Evolutionary conservation across 1,140 invertebrate genomes (phyloP).

Genomic region (Augochlora pura): DNA sequence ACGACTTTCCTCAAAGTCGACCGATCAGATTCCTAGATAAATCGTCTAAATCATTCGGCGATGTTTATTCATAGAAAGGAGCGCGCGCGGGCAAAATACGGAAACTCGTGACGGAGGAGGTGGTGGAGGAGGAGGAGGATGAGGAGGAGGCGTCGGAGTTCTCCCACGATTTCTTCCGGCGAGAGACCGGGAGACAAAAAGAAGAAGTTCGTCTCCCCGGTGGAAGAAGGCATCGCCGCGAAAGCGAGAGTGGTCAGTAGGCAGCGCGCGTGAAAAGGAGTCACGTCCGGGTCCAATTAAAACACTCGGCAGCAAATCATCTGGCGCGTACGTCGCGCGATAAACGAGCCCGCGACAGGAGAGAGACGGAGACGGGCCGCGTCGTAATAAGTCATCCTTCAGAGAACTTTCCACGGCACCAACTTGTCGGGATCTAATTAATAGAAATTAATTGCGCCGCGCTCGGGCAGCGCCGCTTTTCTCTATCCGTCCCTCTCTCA

Average conservation of each 20-base stretch:
- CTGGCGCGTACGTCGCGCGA: slow-evolving; percentile 32
- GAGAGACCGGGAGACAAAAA: neutral
- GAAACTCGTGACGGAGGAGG: no score
- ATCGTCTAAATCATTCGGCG: no score
- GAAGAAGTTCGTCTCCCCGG: neutral
- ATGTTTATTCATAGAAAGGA: no score
- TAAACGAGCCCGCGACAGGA: slow-evolving; percentile 14
- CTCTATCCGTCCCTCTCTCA: neutral
- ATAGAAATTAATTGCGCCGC: slow-evolving; percentile 49
- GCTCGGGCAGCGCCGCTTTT: neutral
- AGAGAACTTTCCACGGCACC: slow-evolving; percentile 21
- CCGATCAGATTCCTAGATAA: no score
- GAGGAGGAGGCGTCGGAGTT: no score
- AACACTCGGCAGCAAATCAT: slow-evolving; percentile 54
- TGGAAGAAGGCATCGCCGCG: slow-evolving; percentile 13
- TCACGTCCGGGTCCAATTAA: slow-evolving; percentile 51
- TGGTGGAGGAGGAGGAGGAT: no score
- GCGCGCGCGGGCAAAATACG: no score
- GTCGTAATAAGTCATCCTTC: slow-evolving; percentile 44
- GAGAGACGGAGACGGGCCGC: neutral
- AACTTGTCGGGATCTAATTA: slow-evolving; percentile 43
- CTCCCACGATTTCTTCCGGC: slow-evolving; percentile 15
- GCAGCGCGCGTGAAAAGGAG: slow-evolving; percentile 35
- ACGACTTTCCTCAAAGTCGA: no score
- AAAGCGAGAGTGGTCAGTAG: slow-evolving; percentile 51